These are phyloP conservation scores for Paramacrobiotus metropolitanus DNA, from an alignment of 1,140 invertebrate genomes.

Conservation along the genomic window DNA sequence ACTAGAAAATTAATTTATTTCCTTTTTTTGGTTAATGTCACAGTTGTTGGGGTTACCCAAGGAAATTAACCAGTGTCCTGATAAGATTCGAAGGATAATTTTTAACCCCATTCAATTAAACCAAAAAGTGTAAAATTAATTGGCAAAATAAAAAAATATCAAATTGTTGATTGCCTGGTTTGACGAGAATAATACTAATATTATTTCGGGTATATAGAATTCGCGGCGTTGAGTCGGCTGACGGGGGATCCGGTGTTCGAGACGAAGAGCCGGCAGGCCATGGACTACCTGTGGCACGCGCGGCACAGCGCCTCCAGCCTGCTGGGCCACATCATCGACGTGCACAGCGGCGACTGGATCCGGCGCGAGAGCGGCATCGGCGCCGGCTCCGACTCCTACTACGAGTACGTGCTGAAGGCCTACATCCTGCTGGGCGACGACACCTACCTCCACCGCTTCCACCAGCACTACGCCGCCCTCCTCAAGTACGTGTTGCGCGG, in stretches of 20 bases:
- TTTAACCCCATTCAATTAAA: too few species aligned
- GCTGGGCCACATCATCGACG: constrained; percentile 29
- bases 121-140: too few species aligned
- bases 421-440: constrained; percentile 48
- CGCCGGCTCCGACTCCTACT: constrained; percentile 96
- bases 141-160: too few species aligned
- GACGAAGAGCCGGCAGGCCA: constrained; percentile 75
- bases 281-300: constrained; percentile 88
- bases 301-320: constrained; percentile 49
- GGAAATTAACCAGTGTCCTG: not conserved
- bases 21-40: too few species aligned
- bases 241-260: constrained; percentile 81
- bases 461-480: constrained; percentile 80
- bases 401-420: constrained; percentile 90
- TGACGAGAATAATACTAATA: too few species aligned
- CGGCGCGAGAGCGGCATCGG: constrained; percentile 78
- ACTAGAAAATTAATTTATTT: too few species aligned
- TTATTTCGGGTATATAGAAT: constrained; percentile 34
- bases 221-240: constrained; percentile 74
- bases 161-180: too few species aligned
- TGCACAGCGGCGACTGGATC: constrained; percentile 88
- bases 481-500: constrained; percentile 84
- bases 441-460: constrained; percentile 71
- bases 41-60: not conserved
- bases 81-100: too few species aligned